These are phyloP conservation scores for Azemiops feae DNA, from an alignment of 2,113 vertebrate genomes.

Conservation along the genomic window DNA sequence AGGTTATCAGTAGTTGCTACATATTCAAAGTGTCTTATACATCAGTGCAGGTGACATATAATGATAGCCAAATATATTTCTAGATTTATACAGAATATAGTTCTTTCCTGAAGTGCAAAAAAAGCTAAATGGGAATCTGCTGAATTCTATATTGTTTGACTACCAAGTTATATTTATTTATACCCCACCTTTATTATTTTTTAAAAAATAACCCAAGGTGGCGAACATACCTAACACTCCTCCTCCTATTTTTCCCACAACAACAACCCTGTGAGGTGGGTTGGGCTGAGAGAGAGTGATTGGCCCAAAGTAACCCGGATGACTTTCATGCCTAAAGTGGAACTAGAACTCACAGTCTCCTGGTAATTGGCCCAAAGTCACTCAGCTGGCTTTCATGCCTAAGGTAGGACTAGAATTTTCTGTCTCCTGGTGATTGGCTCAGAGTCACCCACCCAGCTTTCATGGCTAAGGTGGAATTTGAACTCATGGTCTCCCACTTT, in stretches of 20 bases:
- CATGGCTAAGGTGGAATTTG: not conserved
- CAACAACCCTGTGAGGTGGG: not conserved
- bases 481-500: not conserved
- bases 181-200: not conserved
- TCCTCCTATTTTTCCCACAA: not conserved
- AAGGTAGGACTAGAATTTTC: not conserved
- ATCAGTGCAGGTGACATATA: not conserved
- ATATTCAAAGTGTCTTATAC: not conserved
- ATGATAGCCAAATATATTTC: not conserved
- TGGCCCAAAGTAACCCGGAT: not conserved
- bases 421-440: not conserved
- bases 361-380: not conserved
- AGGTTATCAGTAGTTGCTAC: not conserved
- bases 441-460: not conserved
- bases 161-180: not conserved
- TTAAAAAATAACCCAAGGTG: not conserved
- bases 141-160: not conserved
- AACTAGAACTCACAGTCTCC: too few species aligned
- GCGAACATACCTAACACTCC: not conserved
- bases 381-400: not conserved
- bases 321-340: not conserved
- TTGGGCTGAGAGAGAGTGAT: not conserved
- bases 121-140: too few species aligned
- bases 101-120: not conserved
- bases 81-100: not conserved